Conservation (phyloP, 2,797 vertebrate species). For the Diglossa cyanea region DNA sequence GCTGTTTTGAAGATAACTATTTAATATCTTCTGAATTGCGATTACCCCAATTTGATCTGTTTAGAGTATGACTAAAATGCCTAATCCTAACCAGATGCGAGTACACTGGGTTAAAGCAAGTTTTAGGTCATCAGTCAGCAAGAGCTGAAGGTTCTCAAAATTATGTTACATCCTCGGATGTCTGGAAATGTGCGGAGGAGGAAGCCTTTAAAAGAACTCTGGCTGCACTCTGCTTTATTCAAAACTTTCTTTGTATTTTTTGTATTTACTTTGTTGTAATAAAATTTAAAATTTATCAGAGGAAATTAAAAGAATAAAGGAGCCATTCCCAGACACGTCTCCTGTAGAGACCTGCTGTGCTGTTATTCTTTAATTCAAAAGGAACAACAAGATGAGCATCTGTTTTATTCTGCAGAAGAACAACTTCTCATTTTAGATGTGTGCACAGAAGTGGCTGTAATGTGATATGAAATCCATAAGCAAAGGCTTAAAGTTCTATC, state of each 20-base stretch:
- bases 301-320: slow-evolving; percentile 23
- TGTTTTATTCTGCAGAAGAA: background rate
- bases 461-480: background rate
- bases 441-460: background rate
- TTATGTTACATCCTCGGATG: background rate
- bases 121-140: background rate
- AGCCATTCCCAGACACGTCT: background rate
- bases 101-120: background rate
- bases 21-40: background rate
- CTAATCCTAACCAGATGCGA: slow-evolving; percentile 4
- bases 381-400: background rate
- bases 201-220: slow-evolving; percentile 3
- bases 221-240: background rate
- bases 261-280: background rate
- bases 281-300: slow-evolving; percentile 20
- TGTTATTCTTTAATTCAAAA: background rate
- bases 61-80: background rate
- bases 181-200: background rate
- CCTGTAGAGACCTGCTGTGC: background rate
- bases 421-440: background rate
- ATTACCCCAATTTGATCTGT: background rate
- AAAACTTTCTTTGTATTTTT: slow-evolving; percentile 13
- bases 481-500: background rate
- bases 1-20: background rate
- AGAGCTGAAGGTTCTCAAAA: background rate